A percentile compares a stretch with the other conserved stretches of the same genome.
Evolutionary conservation across 2,113 vertebrate genomes (phyloP).

Genomic region (Cheirogaleus medius): DNA sequence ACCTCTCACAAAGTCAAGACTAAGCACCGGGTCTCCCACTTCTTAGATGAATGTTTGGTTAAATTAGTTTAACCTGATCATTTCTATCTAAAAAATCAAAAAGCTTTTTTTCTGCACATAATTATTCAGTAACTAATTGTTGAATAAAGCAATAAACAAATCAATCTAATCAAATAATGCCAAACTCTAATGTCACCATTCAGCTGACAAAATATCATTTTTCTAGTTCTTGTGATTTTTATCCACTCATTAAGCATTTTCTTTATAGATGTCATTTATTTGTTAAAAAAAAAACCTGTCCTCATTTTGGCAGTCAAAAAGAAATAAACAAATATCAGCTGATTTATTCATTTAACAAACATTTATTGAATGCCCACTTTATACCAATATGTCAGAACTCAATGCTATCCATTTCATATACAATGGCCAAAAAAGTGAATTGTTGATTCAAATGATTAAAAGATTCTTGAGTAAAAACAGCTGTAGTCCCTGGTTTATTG

Average conservation of each 20-base stretch:
- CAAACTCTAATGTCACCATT: not conserved
- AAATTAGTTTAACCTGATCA: not conserved
- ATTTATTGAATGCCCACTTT: not conserved
- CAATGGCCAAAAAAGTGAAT: not conserved
- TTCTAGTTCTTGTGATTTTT: not conserved
- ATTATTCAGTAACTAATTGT: not conserved
- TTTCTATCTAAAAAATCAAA: slow-evolving; percentile 15
- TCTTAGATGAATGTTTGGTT: not conserved
- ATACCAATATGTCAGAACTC: not conserved
- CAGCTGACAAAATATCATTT: not conserved
- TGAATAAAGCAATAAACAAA: not conserved
- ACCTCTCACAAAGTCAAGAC: not conserved
- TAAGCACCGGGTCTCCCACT: not conserved
- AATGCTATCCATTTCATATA: not conserved
- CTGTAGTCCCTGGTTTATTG: not conserved
- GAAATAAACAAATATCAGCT: not conserved
- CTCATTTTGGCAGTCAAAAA: not conserved
- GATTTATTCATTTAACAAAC: not conserved
- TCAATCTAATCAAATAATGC: not conserved
- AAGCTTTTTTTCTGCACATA: not conserved
- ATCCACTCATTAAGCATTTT: not conserved
- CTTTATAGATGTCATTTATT: not conserved
- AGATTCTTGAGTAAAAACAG: not conserved
- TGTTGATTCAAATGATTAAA: not conserved
- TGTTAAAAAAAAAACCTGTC: not conserved